A percentile compares a stretch with the other conserved stretches of the same genome.
These are phyloP conservation scores for Scotopteryx bipunctaria DNA, from an alignment of 2,888 invertebrate species.

Conservation along the genomic window DNA sequence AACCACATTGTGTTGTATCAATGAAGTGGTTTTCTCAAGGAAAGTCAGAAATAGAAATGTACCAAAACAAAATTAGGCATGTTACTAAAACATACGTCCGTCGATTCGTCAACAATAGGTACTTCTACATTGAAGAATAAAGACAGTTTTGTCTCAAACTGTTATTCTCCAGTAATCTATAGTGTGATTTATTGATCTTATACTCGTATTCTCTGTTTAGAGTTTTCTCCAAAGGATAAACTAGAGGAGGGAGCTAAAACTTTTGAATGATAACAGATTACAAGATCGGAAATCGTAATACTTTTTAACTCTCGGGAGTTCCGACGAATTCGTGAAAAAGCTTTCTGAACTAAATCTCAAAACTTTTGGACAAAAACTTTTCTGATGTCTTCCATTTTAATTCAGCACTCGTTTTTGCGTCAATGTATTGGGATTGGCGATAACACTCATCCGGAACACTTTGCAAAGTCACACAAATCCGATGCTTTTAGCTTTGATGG, in stretches of 20 bases:
- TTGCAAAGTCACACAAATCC: slow-evolving; percentile 32
- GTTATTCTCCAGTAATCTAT: too few species aligned
- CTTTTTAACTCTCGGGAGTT: too few species aligned
- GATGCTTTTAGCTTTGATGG: slow-evolving; percentile 39
- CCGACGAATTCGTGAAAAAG: too few species aligned
- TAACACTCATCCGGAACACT: slow-evolving; percentile 28
- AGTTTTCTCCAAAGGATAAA: too few species aligned
- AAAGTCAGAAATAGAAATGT: slow-evolving; percentile 55
- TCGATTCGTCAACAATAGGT: slow-evolving; percentile 43
- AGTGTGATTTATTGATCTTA: too few species aligned
- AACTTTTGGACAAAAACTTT: too few species aligned
- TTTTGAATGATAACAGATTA: too few species aligned
- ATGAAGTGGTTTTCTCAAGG: slow-evolving; percentile 60
- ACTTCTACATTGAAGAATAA: slow-evolving; percentile 4
- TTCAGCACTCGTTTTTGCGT: not conserved
- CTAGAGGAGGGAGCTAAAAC: too few species aligned
- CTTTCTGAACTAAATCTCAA: too few species aligned
- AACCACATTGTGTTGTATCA: slow-evolving; percentile 47
- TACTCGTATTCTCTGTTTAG: too few species aligned
- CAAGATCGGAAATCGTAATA: too few species aligned
- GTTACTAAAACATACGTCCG: slow-evolving; percentile 44
- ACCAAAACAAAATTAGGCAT: slow-evolving; percentile 45
- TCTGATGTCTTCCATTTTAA: not conserved
- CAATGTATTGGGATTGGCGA: slow-evolving; percentile 10
- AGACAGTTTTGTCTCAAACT: slow-evolving; percentile 7